Conservation (phyloP, 2,797 vertebrate species). For the Carapus acus region DNA sequence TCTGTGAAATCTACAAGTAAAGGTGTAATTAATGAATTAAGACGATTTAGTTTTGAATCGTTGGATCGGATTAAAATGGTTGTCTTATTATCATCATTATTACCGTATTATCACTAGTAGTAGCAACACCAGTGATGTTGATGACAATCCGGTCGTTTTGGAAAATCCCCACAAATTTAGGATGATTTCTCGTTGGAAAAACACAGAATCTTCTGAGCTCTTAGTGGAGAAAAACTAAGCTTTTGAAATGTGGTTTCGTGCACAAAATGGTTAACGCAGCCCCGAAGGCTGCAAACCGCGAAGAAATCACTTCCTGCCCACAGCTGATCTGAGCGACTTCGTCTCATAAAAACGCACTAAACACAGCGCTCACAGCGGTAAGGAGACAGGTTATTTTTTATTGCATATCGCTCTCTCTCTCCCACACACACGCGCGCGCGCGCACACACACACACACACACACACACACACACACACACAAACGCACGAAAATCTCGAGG, state of each 20-base stretch:
- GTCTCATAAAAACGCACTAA: no score
- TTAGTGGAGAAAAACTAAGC: conserved; percentile 13
- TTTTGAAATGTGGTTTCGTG: conserved; percentile 55
- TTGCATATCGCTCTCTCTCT: conserved; percentile 47
- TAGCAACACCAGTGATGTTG: no score
- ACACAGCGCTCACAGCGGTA: conserved; percentile 13
- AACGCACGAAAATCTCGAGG: conserved; percentile 42
- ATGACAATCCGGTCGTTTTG: conserved; percentile 1
- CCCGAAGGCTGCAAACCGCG: conserved; percentile 45
- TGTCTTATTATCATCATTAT: no score
- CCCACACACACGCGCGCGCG: conserved; percentile 28
- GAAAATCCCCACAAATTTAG: no score
- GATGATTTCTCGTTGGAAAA: neutral
- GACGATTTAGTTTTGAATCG: no score
- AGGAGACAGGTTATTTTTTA: conserved; percentile 66
- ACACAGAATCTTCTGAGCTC: conserved; percentile 35
- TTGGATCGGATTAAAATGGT: no score
- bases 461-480: conserved; percentile 22
- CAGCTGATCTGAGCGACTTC: conserved; percentile 41
- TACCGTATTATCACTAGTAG: no score
- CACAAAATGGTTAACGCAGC: conserved; percentile 49
- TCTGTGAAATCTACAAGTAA: no score
- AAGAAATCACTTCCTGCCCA: conserved; percentile 68
- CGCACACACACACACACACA: conserved; percentile 21
- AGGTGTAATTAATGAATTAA: no score